Evolutionary conservation across 2,113 vertebrate species (phyloP).

Genomic region (Tricholaema leucomelas): DNA sequence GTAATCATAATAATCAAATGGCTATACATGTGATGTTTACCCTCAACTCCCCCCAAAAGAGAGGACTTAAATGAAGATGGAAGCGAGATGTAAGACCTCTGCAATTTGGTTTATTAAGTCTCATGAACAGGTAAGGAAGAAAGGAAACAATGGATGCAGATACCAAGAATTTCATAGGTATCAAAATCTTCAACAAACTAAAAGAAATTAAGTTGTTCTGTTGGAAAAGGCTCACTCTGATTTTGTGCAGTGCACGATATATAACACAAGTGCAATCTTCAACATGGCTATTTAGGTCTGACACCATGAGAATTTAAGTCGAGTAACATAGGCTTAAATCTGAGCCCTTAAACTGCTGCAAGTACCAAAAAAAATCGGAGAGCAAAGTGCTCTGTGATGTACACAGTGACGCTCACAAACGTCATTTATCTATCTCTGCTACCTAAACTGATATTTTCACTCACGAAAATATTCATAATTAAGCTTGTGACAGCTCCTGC

Average conservation of each 20-base stretch:
- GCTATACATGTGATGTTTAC: background rate
- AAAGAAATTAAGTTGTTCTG: background rate
- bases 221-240: background rate
- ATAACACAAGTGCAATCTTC: background rate
- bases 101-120: background rate
- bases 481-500: constrained; percentile 25
- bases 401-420: background rate
- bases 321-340: background rate
- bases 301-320: background rate
- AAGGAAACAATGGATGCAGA: background rate
- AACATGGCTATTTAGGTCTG: background rate
- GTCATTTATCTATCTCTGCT: constrained; percentile 30
- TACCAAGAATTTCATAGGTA: background rate
- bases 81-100: background rate
- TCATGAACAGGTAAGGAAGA: background rate
- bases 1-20: background rate
- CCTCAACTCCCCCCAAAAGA: background rate
- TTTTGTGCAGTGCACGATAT: background rate
- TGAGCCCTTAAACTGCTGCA: background rate
- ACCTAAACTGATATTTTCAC: constrained; percentile 36
- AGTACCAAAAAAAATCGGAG: background rate
- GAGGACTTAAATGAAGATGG: background rate
- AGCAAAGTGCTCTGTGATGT: background rate
- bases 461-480: constrained; percentile 56
- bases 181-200: background rate